Evolutionary conservation across 2,888 invertebrate genomes (phyloP).

Genomic region (Psococerastis gibbosa): DNA sequence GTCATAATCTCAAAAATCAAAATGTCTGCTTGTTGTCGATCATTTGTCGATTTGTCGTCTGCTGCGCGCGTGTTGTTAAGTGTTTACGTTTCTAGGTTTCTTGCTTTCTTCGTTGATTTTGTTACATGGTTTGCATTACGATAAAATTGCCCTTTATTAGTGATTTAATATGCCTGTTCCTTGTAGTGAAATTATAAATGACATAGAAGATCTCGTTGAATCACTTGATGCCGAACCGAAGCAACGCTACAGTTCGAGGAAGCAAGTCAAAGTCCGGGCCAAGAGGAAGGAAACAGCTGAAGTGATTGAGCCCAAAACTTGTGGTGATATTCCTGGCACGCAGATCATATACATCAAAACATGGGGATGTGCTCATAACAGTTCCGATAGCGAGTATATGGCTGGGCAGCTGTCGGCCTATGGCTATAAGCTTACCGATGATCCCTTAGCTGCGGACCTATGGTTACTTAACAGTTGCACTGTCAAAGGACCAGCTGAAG

Average conservation of each 20-base stretch:
- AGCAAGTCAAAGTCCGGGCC: conserved; percentile 45
- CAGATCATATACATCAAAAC: conserved; percentile 70
- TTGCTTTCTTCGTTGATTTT: no score
- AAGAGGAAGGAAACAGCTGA: conserved; percentile 25
- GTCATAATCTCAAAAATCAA: no score
- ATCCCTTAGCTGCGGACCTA: conserved; percentile 65
- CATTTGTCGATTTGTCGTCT: no score
- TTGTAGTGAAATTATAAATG: conserved; percentile 52
- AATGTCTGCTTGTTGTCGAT: no score
- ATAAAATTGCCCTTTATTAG: no score
- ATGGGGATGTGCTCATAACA: conserved; percentile 98
- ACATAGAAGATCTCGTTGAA: conserved; percentile 70
- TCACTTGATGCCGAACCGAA: conserved; percentile 63
- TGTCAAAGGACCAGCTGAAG: conserved; percentile 93
- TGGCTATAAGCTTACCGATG: conserved; percentile 68
- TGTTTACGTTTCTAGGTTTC: no score
- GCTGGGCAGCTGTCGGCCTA: conserved; percentile 78
- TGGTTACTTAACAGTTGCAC: conserved; percentile 97
- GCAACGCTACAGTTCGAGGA: conserved; percentile 51
- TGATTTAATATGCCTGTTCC: conserved; percentile 35
- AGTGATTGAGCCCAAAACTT: conserved; percentile 14
- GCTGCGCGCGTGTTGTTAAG: no score
- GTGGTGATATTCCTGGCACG: conserved; percentile 38
- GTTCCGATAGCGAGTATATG: conserved; percentile 97
- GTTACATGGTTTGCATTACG: no score